Evolutionary conservation across 2,888 invertebrate species (phyloP).

Genomic region (Eupithecia exiguata): DNA sequence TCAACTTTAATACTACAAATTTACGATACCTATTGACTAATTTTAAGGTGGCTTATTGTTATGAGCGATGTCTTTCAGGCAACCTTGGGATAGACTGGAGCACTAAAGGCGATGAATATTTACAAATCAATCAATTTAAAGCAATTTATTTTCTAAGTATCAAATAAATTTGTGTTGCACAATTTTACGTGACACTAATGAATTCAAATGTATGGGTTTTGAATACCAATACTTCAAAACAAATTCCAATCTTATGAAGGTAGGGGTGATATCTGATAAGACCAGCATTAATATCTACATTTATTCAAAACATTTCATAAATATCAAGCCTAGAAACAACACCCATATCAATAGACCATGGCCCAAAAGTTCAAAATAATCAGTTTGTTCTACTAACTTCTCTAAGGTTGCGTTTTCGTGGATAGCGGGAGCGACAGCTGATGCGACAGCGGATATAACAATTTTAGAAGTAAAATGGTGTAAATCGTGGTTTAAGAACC

Average conservation of each 20-base stretch:
- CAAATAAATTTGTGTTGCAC: not conserved
- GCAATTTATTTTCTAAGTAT: not conserved
- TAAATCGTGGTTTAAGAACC: no score
- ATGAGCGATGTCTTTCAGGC: not conserved
- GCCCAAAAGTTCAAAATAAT: not conserved
- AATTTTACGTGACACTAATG: slow-evolving; percentile 13
- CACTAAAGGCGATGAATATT: no score
- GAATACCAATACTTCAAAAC: slow-evolving; percentile 29
- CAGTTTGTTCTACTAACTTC: not conserved
- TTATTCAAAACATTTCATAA: slow-evolving; percentile 22
- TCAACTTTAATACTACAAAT: no score
- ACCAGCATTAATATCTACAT: slow-evolving; percentile 19
- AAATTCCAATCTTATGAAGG: slow-evolving; percentile 31
- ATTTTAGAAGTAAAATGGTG: not conserved
- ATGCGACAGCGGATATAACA: not conserved
- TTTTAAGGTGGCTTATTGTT: not conserved
- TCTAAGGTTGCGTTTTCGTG: not conserved
- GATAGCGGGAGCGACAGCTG: not conserved
- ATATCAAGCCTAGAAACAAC: not conserved
- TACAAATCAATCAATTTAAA: not conserved
- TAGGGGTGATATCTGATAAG: slow-evolving; percentile 33
- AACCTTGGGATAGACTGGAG: not conserved
- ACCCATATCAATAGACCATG: not conserved
- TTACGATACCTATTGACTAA: no score
- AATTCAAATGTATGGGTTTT: slow-evolving; percentile 24